phyloP scores from a whole-genome alignment of 1,140 invertebrate species.

The Bombus difficillimus region DNA sequence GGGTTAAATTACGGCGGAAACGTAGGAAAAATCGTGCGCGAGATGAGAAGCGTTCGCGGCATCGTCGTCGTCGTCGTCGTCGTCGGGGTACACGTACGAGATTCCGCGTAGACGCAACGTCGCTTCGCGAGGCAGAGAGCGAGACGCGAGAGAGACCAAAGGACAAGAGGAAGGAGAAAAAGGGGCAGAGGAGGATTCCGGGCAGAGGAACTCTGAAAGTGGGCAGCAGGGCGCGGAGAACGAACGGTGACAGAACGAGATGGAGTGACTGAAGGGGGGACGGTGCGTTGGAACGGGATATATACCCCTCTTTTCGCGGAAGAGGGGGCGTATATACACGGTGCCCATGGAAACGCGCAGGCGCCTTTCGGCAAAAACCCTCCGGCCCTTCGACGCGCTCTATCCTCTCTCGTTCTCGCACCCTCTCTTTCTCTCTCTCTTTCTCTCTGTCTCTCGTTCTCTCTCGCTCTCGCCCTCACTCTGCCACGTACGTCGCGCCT shows the following conservation, averaged over 20 bases:
- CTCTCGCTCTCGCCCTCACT: not conserved
- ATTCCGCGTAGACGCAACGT: constrained; percentile 41
- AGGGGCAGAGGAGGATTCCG: constrained; percentile 6
- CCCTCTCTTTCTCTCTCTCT: not conserved
- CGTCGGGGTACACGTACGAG: constrained; percentile 16
- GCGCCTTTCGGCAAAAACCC: constrained; percentile 67
- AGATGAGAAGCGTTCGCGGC: constrained; percentile 12
- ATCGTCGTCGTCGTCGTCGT: not conserved
- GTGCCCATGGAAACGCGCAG: constrained; percentile 79
- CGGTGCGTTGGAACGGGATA: constrained; percentile 71
- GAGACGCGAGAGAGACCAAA: not conserved
- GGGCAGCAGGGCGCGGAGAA: constrained; percentile 58
- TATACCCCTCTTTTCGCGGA: constrained; percentile 61
- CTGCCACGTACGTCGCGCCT: not conserved
- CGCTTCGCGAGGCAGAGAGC: not conserved
- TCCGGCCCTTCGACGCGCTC: constrained; percentile 72
- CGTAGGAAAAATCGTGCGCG: not conserved
- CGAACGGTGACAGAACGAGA: constrained; percentile 73
- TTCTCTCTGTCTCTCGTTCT: not conserved
- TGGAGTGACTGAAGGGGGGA: constrained; percentile 71
- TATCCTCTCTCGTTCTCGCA: constrained; percentile 13
- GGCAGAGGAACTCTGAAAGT: constrained; percentile 46
- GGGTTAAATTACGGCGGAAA: no score
- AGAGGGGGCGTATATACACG: constrained; percentile 76
- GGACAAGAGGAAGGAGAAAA: not conserved